phyloP scores from a whole-genome alignment of 2,797 vertebrate genomes.

The Trichosurus vulpecula region DNA sequence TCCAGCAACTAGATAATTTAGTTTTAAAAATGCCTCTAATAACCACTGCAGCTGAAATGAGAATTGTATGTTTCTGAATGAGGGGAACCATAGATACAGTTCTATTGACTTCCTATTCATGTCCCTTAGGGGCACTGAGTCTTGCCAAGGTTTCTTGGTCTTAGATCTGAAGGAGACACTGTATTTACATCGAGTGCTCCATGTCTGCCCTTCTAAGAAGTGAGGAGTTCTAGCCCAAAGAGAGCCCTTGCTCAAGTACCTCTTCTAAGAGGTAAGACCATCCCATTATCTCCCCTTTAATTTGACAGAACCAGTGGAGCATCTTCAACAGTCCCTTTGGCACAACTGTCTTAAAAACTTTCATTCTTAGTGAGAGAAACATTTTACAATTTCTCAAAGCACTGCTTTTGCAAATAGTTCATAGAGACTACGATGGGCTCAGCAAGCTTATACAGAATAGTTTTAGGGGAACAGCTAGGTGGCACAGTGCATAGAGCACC shows the following conservation, averaged over 20 bases:
- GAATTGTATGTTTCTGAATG: conserved; percentile 54
- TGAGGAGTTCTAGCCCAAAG: not conserved
- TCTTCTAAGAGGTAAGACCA: not conserved
- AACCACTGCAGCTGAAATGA: conserved; percentile 57
- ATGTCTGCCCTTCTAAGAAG: not conserved
- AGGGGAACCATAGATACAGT: conserved; percentile 41
- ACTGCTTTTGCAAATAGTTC: not conserved
- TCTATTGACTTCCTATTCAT: conserved; percentile 21
- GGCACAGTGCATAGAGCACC: too few relatives aligned
- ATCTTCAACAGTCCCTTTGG: not conserved
- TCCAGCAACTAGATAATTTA: conserved; percentile 32
- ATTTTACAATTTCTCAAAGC: not conserved
- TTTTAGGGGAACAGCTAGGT: too few relatives aligned
- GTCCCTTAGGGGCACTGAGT: not conserved
- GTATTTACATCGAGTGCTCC: not conserved
- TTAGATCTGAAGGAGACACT: not conserved
- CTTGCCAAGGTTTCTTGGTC: not conserved
- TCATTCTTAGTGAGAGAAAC: not conserved
- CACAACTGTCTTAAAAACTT: not conserved
- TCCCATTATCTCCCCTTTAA: not conserved
- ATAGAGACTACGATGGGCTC: not conserved
- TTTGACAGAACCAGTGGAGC: not conserved
- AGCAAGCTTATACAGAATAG: conserved; percentile 1
- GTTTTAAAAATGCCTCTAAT: conserved; percentile 37
- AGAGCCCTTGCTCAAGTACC: not conserved